Evolutionary conservation across 2,888 invertebrate genomes (phyloP).

Genomic region (Monopis laevigella): DNA sequence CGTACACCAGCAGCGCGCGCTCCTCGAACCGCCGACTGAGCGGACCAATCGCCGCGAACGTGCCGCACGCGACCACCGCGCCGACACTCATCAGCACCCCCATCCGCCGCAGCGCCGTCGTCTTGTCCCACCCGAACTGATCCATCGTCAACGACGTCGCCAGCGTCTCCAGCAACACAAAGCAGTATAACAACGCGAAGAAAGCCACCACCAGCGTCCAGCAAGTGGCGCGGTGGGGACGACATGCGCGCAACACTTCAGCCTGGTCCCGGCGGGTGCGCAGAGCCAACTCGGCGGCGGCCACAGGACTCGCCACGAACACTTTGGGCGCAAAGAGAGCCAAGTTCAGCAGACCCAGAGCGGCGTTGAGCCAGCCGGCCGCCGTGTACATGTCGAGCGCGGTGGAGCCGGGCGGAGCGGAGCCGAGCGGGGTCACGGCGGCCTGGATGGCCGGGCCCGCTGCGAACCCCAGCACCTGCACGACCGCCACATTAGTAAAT

Average conservation of each 20-base stretch:
- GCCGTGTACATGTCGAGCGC: conserved; percentile 89
- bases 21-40: conserved; percentile 78
- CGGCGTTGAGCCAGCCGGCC: conserved; percentile 84
- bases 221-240: conserved; percentile 46
- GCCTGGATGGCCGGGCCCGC: conserved; percentile 87
- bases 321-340: conserved; percentile 76
- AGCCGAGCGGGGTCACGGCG: conserved; percentile 80
- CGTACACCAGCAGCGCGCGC: conserved; percentile 79
- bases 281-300: conserved; percentile 50
- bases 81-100: conserved; percentile 84
- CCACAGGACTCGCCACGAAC: conserved; percentile 81
- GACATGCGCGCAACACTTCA: not conserved
- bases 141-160: conserved; percentile 89
- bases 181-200: conserved; percentile 87
- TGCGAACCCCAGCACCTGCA: conserved; percentile 87
- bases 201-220: conserved; percentile 84
- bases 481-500: too few relatives aligned
- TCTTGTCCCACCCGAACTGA: conserved; percentile 86
- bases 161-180: conserved; percentile 86
- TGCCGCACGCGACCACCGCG: conserved; percentile 77
- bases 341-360: conserved; percentile 77
- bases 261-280: not conserved
- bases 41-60: conserved; percentile 76
- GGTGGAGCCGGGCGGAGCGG: conserved; percentile 60
- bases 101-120: conserved; percentile 81